These are phyloP conservation scores for western clawed frog (Xenopus tropicalis) DNA, from an alignment of 2,113 vertebrate species.

Conservation along the genomic window UCB_Xtro_10.0 CM004449.2:129518001-129518500, in stretches of 20 bases:
- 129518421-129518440: too few species aligned
- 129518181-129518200: background rate
- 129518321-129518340: background rate
- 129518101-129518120: constrained; percentile 3
- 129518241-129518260: background rate
- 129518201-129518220: constrained; percentile 12
- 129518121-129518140: constrained; percentile 15
- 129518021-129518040: constrained; percentile 55
- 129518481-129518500: constrained; percentile 30
- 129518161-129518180: constrained; percentile 1
- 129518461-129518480: background rate
- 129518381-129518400: too few species aligned
- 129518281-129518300: too few species aligned
- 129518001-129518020: constrained; percentile 87
- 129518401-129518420: too few species aligned
- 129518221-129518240: constrained; percentile 20
- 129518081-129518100: constrained; percentile 34
- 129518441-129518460: background rate
- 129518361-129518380: too few species aligned
- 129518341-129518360: background rate
- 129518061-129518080: constrained; percentile 31
- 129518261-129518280: too few species aligned
- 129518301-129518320: background rate
- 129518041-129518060: too few species aligned
- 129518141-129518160: constrained; percentile 30